Evolutionary conservation across 2,888 invertebrate species (phyloP), one percentile per base, ranked within the genome.

Genomic region (Tanypteryx hageni): DNA sequence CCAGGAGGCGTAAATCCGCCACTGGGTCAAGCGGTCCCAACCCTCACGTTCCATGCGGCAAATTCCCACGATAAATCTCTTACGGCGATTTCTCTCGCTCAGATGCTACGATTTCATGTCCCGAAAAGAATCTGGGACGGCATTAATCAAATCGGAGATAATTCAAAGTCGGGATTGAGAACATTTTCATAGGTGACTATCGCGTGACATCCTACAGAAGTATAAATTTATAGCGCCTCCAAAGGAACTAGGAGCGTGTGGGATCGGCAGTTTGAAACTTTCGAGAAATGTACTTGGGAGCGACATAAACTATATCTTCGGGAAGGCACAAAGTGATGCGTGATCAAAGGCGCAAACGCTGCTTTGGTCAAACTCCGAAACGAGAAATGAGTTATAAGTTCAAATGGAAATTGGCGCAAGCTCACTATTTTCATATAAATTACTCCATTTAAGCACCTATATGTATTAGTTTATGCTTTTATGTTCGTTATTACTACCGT

Each of bases 11-110:
- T n/a, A n/a, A n/a, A n/a, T n/a, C n/a, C n/a, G n/a, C n/a, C n/a
- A n/a, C n/a, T n/a, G n/a, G n/a, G n/a, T n/a, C n/a, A 44, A 44
- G 44, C 44, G 44, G 44, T 44, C 44, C 68, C 10, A 68, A 68
- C 68, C 68, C 76, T 76, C 76, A 76, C 76, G 76, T 27, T 76
- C 76, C 13, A 76, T 76, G 76, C 76, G 76, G 76, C 76, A 76
- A 76, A 76, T 76, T 76, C 76, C 11, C 76, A 76, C 76, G 27
- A 76, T 76, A 76, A 76, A 76, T 76, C 76, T 27, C 76, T 76
- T 27, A 27, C 22, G 76, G 76, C 27, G 76, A 76, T 76, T 76
- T 76, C 16, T 27, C 68, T n/a, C 68, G 68, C n/a, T 68, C 18
- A 68, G 68, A 27, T 27, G 7, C 22, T 68, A 68, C 22, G 76